phyloP scores from a whole-genome alignment of 2,113 vertebrate species.

The Bothrops jararaca region DNA sequence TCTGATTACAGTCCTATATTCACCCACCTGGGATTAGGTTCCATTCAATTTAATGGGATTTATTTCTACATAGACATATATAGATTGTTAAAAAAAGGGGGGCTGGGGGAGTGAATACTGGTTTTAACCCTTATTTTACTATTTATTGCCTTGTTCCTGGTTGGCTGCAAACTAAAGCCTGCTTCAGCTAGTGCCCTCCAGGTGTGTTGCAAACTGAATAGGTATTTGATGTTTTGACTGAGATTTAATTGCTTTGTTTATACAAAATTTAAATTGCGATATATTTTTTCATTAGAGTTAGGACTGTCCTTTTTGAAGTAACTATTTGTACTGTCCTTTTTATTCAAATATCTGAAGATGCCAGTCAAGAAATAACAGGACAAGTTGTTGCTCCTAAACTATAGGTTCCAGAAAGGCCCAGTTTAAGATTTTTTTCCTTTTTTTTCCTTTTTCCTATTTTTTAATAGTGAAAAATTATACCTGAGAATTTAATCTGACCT shows the following conservation, averaged over 20 bases:
- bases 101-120: background rate
- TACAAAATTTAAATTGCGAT: conserved; percentile 9
- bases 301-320: conserved; percentile 1
- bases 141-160: background rate
- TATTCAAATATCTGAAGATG: background rate
- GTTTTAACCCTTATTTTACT: background rate
- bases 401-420: background rate
- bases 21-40: background rate
- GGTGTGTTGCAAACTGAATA: background rate
- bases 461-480: accelerated
- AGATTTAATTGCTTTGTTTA: background rate
- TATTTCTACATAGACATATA: background rate
- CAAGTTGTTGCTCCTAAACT: conserved; percentile 6
- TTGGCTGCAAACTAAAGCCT: background rate
- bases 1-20: background rate
- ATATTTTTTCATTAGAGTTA: background rate
- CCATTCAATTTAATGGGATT: background rate
- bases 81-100: background rate
- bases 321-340: background rate
- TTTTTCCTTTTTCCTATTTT: background rate
- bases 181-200: background rate
- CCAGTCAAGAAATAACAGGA: conserved; percentile 20
- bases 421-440: conserved; percentile 2
- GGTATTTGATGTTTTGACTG: background rate
- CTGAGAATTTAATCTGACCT: background rate